Evolutionary conservation across 2,797 vertebrate species (phyloP).

Genomic region (Corythornis leucogaster): DNA sequence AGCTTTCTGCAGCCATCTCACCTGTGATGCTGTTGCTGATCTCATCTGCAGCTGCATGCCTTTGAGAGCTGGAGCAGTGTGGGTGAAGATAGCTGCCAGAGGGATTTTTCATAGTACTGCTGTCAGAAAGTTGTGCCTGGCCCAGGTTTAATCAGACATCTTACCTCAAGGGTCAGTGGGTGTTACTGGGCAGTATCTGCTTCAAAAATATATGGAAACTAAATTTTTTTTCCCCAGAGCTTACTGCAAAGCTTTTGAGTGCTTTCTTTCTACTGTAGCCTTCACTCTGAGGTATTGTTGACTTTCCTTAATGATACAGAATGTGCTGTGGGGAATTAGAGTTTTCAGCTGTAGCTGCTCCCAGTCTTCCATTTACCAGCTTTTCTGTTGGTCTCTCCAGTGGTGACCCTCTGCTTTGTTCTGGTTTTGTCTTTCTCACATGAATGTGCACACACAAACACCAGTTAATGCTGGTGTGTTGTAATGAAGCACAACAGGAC

Average conservation of each 20-base stretch:
- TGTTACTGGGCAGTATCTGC: background rate
- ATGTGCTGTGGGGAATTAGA: background rate
- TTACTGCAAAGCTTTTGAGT: background rate
- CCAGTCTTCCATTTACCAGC: background rate
- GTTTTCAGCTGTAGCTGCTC: background rate
- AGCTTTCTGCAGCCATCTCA: background rate
- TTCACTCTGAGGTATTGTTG: background rate
- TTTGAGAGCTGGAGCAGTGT: background rate
- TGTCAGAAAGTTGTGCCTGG: background rate
- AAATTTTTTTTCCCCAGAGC: background rate
- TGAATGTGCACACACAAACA: background rate
- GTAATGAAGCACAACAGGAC: background rate
- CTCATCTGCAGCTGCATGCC: background rate
- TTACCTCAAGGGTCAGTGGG: background rate
- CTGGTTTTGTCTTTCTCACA: background rate
- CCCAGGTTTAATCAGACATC: background rate
- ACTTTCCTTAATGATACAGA: background rate
- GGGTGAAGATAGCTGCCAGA: background rate
- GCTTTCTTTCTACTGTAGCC: background rate
- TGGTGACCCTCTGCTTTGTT: background rate
- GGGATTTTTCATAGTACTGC: background rate
- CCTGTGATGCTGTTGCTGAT: background rate
- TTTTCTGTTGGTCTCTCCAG: background rate
- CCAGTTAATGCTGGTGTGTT: background rate
- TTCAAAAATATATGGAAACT: background rate